Percentiles rank a stretch among this genome's conserved stretches.
phyloP scores from a whole-genome alignment of 2,113 vertebrate genomes.

The Epinephelus moara region DNA sequence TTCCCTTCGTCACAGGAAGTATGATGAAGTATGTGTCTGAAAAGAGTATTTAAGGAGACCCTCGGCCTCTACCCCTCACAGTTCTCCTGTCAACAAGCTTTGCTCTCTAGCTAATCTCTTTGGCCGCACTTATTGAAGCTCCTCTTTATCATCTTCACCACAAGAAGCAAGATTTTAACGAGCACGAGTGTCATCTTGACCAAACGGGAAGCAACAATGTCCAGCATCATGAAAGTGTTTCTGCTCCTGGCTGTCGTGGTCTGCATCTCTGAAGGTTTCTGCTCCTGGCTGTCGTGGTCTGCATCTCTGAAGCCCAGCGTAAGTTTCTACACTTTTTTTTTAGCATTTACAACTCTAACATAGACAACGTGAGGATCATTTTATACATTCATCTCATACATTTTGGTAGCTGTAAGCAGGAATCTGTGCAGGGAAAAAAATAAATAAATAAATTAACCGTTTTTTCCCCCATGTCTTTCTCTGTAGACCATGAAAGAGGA shows the following conservation, averaged over 20 bases:
- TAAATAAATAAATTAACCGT: neutral
- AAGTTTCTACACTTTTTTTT: conserved; percentile 33
- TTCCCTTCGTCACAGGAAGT: conserved; percentile 43
- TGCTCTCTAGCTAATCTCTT: neutral
- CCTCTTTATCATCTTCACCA: neutral
- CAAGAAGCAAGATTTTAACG: neutral
- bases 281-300: conserved; percentile 61
- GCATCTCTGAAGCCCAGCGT: conserved; percentile 68
- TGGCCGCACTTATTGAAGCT: conserved; percentile 1
- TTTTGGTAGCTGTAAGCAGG: neutral
- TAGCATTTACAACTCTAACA: neutral
- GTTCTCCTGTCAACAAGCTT: conserved; percentile 6
- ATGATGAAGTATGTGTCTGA: neutral
- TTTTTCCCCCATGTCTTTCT: neutral
- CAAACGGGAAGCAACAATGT: conserved; percentile 60
- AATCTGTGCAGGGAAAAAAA: neutral
- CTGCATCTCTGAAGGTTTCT: conserved; percentile 64
- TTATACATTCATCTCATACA: neutral
- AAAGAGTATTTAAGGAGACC: conserved; percentile 34
- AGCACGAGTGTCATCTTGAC: neutral
- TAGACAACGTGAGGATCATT: neutral
- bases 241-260: conserved; percentile 64
- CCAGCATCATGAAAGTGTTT: conserved; percentile 54
- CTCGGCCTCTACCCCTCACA: conserved; percentile 14
- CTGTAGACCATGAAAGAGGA: conserved; percentile 28